Evolutionary conservation across 2,888 invertebrate species (phyloP).

Genomic region (Catocala fraxini): DNA sequence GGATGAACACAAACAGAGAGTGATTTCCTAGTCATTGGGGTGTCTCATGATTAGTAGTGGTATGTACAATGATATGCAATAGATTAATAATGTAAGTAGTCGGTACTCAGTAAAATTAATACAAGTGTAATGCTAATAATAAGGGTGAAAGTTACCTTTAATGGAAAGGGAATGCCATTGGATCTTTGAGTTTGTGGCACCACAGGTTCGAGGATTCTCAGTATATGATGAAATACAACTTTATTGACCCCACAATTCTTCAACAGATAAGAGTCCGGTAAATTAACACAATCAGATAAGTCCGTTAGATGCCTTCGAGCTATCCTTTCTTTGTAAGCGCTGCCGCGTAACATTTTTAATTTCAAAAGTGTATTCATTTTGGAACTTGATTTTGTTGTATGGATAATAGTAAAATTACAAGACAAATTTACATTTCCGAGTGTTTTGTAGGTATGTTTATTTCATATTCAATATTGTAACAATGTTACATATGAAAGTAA

Average conservation of each 20-base stretch:
- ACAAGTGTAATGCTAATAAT: not conserved
- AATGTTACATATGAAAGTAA: too few species aligned
- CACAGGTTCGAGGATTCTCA: conserved; percentile 66
- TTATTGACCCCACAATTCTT: conserved; percentile 65
- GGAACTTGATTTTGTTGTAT: not conserved
- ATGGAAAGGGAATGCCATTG: conserved; percentile 70
- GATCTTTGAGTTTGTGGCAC: conserved; percentile 69
- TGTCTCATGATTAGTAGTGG: too few species aligned
- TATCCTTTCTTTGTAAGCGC: conserved; percentile 61
- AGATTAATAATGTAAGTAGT: too few species aligned
- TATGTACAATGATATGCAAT: too few species aligned
- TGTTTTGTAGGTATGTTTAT: too few species aligned
- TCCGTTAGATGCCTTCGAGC: conserved; percentile 57
- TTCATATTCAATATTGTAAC: too few species aligned
- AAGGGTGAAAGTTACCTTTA: conserved; percentile 57
- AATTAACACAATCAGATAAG: conserved; percentile 58
- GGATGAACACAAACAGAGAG: too few species aligned
- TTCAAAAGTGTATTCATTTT: conserved; percentile 62
- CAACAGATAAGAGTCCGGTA: conserved; percentile 65
- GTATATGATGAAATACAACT: conserved; percentile 61
- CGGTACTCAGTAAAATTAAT: not conserved
- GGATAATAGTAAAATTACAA: too few species aligned
- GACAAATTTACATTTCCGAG: too few species aligned
- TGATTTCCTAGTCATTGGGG: too few species aligned
- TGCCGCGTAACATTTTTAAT: conserved; percentile 64